Conservation (phyloP, 2,113 vertebrate genomes). For the Gasterosteus aculeatus region DNA sequence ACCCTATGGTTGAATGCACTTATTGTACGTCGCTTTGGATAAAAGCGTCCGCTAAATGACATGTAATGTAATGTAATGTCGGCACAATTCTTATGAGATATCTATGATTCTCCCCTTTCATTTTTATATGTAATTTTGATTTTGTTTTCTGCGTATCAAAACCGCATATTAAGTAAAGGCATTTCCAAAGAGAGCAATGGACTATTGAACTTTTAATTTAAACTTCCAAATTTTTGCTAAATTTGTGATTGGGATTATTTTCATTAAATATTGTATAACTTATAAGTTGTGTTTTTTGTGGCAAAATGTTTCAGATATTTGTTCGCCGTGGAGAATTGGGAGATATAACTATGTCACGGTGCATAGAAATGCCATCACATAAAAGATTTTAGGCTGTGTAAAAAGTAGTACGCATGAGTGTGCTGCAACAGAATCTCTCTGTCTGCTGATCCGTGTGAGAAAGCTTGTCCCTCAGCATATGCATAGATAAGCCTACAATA, state of each 20-base stretch:
- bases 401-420: constrained; percentile 48
- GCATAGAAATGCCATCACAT: constrained; percentile 51
- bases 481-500: constrained; percentile 79
- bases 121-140: background rate
- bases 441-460: constrained; percentile 83
- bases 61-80: too few relatives aligned
- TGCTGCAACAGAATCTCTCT: constrained; percentile 61
- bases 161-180: background rate
- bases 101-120: background rate
- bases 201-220: background rate
- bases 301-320: constrained; percentile 17
- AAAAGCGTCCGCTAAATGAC: too few relatives aligned
- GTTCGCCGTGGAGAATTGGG: constrained; percentile 1
- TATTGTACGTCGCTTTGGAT: too few relatives aligned
- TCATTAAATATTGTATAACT: background rate
- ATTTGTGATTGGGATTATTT: background rate
- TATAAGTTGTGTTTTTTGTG: background rate
- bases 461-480: constrained; percentile 75
- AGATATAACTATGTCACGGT: constrained; percentile 14
- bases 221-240: background rate
- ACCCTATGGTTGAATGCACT: too few relatives aligned
- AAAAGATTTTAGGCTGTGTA: constrained; percentile 34
- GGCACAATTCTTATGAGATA: background rate
- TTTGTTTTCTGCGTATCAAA: background rate
- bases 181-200: background rate